Evolutionary conservation across 2,113 vertebrate genomes (phyloP).

Genomic region (Antechinus stuartii): DNA sequence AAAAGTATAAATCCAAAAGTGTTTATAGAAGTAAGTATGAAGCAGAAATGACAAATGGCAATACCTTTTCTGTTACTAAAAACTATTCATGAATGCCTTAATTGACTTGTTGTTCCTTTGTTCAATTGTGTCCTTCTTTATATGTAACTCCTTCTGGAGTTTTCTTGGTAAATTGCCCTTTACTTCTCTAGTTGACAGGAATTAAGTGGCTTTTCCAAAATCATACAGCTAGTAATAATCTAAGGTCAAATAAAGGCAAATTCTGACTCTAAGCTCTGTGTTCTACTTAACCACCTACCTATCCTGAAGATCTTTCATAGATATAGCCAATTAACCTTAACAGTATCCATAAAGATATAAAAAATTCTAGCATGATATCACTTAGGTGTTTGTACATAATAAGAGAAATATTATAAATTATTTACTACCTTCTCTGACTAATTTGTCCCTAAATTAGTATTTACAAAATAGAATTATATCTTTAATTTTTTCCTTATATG

Average conservation of each 20-base stretch:
- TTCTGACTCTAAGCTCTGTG: background rate
- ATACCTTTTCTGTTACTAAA: background rate
- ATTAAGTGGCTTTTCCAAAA: background rate
- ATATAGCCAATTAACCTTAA: background rate
- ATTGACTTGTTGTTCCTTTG: background rate
- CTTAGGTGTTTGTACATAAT: background rate
- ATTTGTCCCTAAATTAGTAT: conserved; percentile 28
- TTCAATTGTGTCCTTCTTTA: too few relatives aligned
- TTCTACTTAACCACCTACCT: background rate
- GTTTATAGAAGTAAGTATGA: background rate
- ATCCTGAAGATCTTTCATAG: background rate
- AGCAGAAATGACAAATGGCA: background rate
- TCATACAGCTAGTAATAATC: background rate
- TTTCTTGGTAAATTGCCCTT: background rate
- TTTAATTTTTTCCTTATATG: conserved; percentile 14
- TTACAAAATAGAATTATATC: conserved; percentile 41
- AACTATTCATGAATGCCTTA: background rate
- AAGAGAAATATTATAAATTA: conserved; percentile 26
- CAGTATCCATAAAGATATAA: conserved; percentile 2
- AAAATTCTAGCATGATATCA: background rate
- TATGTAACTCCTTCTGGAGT: too few relatives aligned
- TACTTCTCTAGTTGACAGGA: background rate
- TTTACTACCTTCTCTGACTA: background rate
- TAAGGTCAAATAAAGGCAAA: background rate
- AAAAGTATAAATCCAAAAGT: background rate